phyloP scores from a whole-genome alignment of 2,113 vertebrate species.

The Fukomys damarensis region DNA sequence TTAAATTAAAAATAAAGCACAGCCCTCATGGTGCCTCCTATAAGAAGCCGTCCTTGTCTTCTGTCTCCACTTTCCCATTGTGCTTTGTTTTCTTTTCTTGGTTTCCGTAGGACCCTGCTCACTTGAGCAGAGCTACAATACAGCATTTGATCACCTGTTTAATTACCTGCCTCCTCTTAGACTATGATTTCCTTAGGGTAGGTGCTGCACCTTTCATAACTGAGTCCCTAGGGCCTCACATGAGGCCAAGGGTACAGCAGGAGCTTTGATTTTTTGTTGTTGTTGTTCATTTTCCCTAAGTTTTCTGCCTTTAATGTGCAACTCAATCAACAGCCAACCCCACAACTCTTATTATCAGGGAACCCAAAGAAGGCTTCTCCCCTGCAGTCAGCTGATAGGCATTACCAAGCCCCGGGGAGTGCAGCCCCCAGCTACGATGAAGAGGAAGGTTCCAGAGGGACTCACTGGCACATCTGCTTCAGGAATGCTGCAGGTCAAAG shows the following conservation, averaged over 20 bases:
- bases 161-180: neutral
- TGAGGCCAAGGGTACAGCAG: neutral
- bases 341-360: neutral
- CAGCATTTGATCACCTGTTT: neutral
- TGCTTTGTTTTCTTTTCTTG: neutral
- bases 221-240: neutral
- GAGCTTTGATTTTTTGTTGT: neutral
- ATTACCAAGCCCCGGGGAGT: neutral
- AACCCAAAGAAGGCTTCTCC: neutral
- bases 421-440: neutral
- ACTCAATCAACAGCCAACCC: neutral
- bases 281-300: neutral
- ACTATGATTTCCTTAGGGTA: slow-evolving; percentile 12
- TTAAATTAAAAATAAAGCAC: slow-evolving; percentile 24
- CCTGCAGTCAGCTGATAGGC: neutral
- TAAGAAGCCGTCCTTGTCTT: slow-evolving; percentile 13
- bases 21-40: neutral
- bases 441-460: neutral
- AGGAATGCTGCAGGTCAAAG: neutral
- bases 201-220: neutral
- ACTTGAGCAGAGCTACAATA: neutral
- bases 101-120: neutral
- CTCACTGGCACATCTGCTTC: neutral
- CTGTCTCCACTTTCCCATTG: neutral
- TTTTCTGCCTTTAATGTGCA: slow-evolving; percentile 27